Evolutionary conservation across 35 echinoderm and acorn worm genomes (phyloP), one percentile per base, ranked within the genome.

Genomic region (Ptychodera flava): DNA sequence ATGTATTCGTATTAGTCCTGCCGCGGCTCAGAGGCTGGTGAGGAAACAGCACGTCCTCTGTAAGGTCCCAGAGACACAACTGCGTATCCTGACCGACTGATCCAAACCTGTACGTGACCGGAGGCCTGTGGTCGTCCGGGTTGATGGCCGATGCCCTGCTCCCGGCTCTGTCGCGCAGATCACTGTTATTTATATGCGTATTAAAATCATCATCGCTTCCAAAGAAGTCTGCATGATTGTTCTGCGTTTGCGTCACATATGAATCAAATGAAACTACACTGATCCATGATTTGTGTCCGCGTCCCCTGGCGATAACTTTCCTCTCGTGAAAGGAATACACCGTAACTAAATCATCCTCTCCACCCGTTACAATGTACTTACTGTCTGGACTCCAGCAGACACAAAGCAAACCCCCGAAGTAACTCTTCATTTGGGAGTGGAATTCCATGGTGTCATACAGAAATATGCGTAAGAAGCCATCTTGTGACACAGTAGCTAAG

Each of bases 321-420:
- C 83, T 94, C 34, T 94, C 93, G 32, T 82, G 38, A 78, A 99
- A 99, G 31, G 96, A 99, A 92, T 92, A 99, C 33, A 99, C 93
- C 12, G 93, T 91, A 16, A 99, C 93, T 38, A 94, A 79, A 89
- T 99, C 96, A 36, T 99, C 96, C 83, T 99, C 96, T 0, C 96
- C 96, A 1, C 96, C 96, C 0, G 92, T 90, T 1, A 99, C 96
- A 88, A 99, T 89, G 77, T 99, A 99, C 86, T 88, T 94, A 84
- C 87, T 90, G 86, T 99, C 93, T 1, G 95, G 96, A 37, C 96
- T 99, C 96, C 96, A 99, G 92, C 96, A 92, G 10, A 99, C 96
- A 94, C 96, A 99, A 31, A 92, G 85, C 38, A 99, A 84, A 30
- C 96, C 95, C 77, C 95, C 96, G 86, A 99, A 99, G 85, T 99